Conservation (phyloP, 1,140 invertebrate species). For the Zaprionus gabonicus region DNA sequence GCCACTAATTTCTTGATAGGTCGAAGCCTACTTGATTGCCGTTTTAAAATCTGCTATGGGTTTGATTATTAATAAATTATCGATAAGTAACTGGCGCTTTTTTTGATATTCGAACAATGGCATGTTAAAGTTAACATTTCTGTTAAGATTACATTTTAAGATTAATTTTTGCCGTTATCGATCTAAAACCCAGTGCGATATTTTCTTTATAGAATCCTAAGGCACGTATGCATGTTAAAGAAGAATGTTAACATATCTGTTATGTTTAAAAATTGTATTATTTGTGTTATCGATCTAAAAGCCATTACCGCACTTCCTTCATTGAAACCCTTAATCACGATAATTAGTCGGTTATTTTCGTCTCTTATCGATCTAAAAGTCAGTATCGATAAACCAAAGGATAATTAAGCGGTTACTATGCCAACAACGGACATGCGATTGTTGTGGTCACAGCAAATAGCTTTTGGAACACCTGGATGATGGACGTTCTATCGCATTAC, state of each 20-base stretch:
- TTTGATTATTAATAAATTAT: neutral
- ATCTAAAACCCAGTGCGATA: neutral
- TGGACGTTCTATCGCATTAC: conserved; percentile 81
- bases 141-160: neutral
- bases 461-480: neutral
- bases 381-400: neutral
- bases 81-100: neutral
- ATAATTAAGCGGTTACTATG: conserved; percentile 38
- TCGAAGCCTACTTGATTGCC: conserved; percentile 20
- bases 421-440: conserved; percentile 5
- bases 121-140: neutral
- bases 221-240: too few relatives aligned
- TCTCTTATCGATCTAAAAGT: neutral
- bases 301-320: too few relatives aligned
- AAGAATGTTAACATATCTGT: too few relatives aligned
- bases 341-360: neutral
- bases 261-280: too few relatives aligned
- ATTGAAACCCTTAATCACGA: too few relatives aligned
- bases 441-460: neutral
- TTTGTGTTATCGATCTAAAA: too few relatives aligned
- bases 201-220: neutral
- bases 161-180: neutral
- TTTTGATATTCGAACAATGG: neutral
- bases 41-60: neutral
- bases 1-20: neutral